These are phyloP conservation scores for Eciton burchellii DNA, from an alignment of 1,140 invertebrate species.

Conservation along the genomic window DNA sequence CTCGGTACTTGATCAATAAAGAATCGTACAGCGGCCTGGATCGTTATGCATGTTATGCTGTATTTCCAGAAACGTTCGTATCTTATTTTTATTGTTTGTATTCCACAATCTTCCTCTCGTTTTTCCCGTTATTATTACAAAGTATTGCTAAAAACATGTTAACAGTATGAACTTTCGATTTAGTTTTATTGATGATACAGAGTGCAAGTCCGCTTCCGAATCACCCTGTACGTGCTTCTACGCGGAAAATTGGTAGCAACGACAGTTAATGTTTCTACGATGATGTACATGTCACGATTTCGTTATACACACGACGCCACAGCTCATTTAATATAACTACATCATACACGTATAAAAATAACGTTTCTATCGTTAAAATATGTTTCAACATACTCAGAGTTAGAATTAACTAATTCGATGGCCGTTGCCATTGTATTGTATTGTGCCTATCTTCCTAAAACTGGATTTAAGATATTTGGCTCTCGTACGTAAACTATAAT, in stretches of 20 bases:
- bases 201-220: constrained; percentile 17
- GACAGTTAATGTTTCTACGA: constrained; percentile 50
- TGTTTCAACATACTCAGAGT: constrained; percentile 57
- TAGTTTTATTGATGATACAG: constrained; percentile 52
- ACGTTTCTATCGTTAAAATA: constrained; percentile 64
- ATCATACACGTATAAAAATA: constrained; percentile 67
- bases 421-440: constrained; percentile 36
- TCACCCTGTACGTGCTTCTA: constrained; percentile 14
- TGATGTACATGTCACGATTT: constrained; percentile 48
- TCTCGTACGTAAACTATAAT: constrained; percentile 50
- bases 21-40: constrained; percentile 1
- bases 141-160: constrained; percentile 52
- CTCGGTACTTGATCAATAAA: constrained; percentile 1
- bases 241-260: constrained; percentile 32
- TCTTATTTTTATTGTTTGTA: constrained; percentile 28
- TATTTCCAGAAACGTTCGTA: constrained; percentile 15
- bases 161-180: constrained; percentile 57
- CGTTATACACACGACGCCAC: constrained; percentile 55
- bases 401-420: constrained; percentile 57
- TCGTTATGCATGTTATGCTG: constrained; percentile 3
- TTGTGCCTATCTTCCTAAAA: constrained; percentile 14
- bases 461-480: constrained; percentile 29
- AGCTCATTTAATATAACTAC: constrained; percentile 62
- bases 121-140: constrained; percentile 30
- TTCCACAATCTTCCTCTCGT: background rate